Evolutionary conservation across 1,140 invertebrate species (phyloP).

Genomic region (Bombus pascuorum): DNA sequence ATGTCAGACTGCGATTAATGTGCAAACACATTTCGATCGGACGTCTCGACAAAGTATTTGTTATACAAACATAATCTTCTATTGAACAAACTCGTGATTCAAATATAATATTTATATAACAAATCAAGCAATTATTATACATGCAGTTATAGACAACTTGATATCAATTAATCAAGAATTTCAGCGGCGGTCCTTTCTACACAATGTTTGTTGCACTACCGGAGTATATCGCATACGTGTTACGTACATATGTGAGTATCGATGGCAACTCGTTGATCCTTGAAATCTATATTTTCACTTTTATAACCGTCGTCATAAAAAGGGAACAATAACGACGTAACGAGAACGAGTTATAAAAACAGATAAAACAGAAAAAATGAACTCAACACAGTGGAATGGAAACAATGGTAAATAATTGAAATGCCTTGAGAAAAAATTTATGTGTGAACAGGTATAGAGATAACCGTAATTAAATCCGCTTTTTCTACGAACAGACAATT

Average conservation of each 20-base stretch:
- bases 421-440: background rate
- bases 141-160: background rate
- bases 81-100: background rate
- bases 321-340: background rate
- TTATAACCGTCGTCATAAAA: too few species aligned
- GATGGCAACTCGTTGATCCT: background rate
- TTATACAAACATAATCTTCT: background rate
- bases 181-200: background rate
- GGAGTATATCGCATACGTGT: too few species aligned
- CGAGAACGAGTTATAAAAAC: background rate
- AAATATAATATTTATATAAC: constrained; percentile 1
- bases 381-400: background rate
- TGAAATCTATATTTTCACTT: constrained; percentile 13
- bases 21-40: background rate
- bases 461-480: background rate
- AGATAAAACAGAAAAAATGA: background rate
- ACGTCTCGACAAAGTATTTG: background rate
- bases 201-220: background rate
- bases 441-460: background rate
- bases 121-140: background rate
- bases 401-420: background rate
- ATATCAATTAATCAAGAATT: background rate
- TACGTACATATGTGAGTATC: background rate
- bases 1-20: background rate
- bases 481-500: background rate